A percentile compares a stretch with the other conserved stretches of the same genome.
These are phyloP conservation scores for Zoanthus sansibaricus DNA, from an alignment of 92 coral and sea anemone species.

Conservation along the genomic window DNA sequence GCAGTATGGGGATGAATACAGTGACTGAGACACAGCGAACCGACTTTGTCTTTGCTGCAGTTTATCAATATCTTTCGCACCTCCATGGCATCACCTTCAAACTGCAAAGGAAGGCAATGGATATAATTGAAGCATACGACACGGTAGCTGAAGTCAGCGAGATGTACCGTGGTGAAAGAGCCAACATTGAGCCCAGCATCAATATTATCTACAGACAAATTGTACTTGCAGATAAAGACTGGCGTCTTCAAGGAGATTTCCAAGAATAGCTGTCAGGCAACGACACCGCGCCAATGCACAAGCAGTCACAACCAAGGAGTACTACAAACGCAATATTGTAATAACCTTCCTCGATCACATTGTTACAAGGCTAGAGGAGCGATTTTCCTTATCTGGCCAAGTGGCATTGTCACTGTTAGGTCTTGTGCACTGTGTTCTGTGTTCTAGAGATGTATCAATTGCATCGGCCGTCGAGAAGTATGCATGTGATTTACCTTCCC, in stretches of 20 bases:
- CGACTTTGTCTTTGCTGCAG: slow-evolving; percentile 22
- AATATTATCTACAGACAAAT: too few species aligned
- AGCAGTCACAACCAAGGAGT: background rate
- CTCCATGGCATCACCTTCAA: slow-evolving; percentile 13
- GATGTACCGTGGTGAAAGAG: too few species aligned
- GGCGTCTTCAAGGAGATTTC: background rate
- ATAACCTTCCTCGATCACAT: too few species aligned
- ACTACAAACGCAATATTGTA: too few species aligned
- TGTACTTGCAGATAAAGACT: background rate
- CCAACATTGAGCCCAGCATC: too few species aligned
- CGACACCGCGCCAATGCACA: background rate
- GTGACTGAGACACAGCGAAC: slow-evolving; percentile 41
- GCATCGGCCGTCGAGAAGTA: slow-evolving; percentile 20
- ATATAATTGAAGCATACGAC: slow-evolving; percentile 13
- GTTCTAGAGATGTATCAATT: slow-evolving; percentile 27
- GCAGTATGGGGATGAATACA: slow-evolving; percentile 36
- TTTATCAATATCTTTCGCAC: slow-evolving; percentile 44
- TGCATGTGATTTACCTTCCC: slow-evolving; percentile 22
- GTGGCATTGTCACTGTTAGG: too few species aligned
- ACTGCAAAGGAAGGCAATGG: background rate
- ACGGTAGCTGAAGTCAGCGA: background rate
- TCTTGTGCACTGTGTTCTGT: too few species aligned
- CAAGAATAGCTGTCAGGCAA: background rate
- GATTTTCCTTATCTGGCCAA: too few species aligned
- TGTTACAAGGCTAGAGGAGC: too few species aligned